Evolutionary conservation across 2,888 invertebrate species (phyloP), one percentile per base, ranked within the genome.

Genomic region (Oscheius sp.): DNA sequence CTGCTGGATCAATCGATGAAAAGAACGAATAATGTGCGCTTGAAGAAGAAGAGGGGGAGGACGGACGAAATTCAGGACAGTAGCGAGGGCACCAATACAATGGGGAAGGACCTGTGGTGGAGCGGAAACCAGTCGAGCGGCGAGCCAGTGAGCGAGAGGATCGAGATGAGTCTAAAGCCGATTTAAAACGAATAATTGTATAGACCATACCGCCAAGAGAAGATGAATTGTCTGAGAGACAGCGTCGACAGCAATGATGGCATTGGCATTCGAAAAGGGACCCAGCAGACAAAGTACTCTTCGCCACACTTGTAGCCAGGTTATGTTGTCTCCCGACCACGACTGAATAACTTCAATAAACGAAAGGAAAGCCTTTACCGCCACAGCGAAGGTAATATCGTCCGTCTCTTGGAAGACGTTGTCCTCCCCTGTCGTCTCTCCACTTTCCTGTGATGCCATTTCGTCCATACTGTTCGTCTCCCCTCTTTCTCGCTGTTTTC

Each of bases 291-390:
- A 77, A 32, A 83, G 70, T 8, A 84, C 72, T n/a, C 83, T 75
- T 68, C 80, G 73, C 83, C 83, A 83, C 12, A 76, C 73, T 45
- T 80, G 80, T 6, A 84, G 69, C 83, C 83, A 83, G 14, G 71
- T 71, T 12, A 72, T 61, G 41, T 75, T 72, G 51, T 82, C 75
- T 24, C 80, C 82, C 2, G 77, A 80, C 75, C 75, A 73, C 0
- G 72, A 69, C 77, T 77, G 68, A 24, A 72, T 71, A 1, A 4
- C 9, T 2, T 20, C 14, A 45, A n/a, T 12, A 22, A 33, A 24
- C 30, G 41, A 45, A 17, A 41, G 12, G 28, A 24, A 8, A 24
- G 17, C 2, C 17, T 65, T 67, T 66, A 77, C 79, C 56, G 68
- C 71, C 32, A 80, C 74, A 8, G 74, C 69, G 45, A 67, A 66